Evolutionary conservation across 2,797 vertebrate species (phyloP), one percentile per base, ranked within the genome.

Genomic region (Hydrocynus forskahlii): DNA sequence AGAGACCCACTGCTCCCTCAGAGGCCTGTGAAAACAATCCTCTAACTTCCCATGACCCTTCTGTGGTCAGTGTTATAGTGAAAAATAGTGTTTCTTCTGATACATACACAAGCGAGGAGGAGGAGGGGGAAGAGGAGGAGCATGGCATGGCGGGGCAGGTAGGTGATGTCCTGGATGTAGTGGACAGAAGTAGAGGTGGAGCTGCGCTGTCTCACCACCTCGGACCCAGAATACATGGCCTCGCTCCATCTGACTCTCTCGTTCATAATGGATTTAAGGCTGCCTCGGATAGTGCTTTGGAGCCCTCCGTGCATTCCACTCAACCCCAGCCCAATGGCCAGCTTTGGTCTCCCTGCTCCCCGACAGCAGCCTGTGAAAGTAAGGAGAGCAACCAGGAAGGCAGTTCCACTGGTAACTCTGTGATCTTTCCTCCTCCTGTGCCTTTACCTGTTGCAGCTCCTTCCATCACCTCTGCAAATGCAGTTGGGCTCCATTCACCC

Each of bases 31-130:
- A 86, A 5, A 71, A 19, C 40, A 38, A 62, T 66, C 19, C 0
- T 84, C 63, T 6, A 89, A 90, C 8, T 87, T 89, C 0, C 35
- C 85, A 86, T 0, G 96, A 98, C 52, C 95, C 94, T 38, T 93
- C 96, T 0, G 93, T 92, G 0, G 97, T 99, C 86, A 99, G 98
- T 0, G 97, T 99, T 19, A 99, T 99, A 0, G 98, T 99, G 40
- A 99, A 98, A 90, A 98, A 99, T 91, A 97, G 92, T 0, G 95
- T 97, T 19, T 94, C 93, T 3, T 91, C 96, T 0, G 97, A 98
- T 83, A 86, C 86, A 12, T 84, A 80, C 9, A 92, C 89, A 17
- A 91, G 89, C 19, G 84, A 77, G 5, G 89, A 84, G 45, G 85
- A 75, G 25, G 85, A 75, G 0, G 89, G 86, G 38, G 85, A 67